Conservation (phyloP, 2,113 vertebrate genomes). For the Herpailurus yagouaroundi region DNA sequence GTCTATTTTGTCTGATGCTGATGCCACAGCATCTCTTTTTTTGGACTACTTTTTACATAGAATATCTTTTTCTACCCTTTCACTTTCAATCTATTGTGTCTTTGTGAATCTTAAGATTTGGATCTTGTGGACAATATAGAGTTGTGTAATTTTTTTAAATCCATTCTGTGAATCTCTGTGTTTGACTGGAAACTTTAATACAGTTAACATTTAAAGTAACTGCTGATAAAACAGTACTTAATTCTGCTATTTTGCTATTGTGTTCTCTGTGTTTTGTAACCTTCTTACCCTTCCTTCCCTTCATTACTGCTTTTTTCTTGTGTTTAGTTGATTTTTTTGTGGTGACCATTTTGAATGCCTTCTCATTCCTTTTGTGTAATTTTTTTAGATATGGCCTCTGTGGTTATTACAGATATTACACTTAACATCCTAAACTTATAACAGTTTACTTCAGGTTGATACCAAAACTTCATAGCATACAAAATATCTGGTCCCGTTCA, state of each 20-base stretch:
- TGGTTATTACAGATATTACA: not conserved
- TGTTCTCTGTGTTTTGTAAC: not conserved
- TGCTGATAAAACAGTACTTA: not conserved
- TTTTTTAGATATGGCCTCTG: not conserved
- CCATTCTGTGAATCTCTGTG: not conserved
- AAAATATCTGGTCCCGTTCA: not conserved
- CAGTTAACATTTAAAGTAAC: not conserved
- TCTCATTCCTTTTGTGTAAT: not conserved
- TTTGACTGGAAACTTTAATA: not conserved
- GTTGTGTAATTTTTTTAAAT: not conserved
- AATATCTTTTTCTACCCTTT: not conserved
- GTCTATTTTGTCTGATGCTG: not conserved
- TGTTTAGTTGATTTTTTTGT: not conserved
- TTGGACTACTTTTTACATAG: not conserved
- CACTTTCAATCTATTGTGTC: not conserved
- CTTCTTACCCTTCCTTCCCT: not conserved
- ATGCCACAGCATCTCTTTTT: not conserved
- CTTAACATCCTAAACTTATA: not conserved
- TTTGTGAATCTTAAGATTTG: not conserved
- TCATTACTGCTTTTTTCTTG: not conserved
- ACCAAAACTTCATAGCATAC: not conserved
- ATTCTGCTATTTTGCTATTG: not conserved
- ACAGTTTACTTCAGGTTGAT: not conserved
- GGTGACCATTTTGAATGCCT: not conserved
- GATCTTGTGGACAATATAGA: not conserved